Conservation (phyloP, 2,888 invertebrate species). For the Xiphydria camelus region DNA sequence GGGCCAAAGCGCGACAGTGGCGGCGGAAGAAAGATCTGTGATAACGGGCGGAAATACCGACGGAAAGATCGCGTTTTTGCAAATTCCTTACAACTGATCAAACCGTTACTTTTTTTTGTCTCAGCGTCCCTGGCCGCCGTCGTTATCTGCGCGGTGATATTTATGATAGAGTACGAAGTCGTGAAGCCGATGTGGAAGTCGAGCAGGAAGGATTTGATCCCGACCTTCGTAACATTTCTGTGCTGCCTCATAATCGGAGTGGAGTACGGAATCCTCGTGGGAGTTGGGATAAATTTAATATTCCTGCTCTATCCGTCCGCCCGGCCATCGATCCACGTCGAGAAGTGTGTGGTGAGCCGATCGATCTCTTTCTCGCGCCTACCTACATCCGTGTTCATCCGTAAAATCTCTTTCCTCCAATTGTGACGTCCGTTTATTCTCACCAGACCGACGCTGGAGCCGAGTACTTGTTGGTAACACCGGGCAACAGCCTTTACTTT, state of each 20-base stretch:
- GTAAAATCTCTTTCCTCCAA: no score
- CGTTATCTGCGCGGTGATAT: slow-evolving; percentile 92
- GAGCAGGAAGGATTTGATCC: slow-evolving; percentile 76
- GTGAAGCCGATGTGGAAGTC: slow-evolving; percentile 86
- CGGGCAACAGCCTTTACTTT: slow-evolving; percentile 80
- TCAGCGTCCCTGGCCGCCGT: slow-evolving; percentile 85
- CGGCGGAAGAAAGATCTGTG: no score
- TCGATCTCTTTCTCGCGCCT: slow-evolving; percentile 15
- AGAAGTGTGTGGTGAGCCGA: slow-evolving; percentile 67
- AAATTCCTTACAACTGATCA: no score
- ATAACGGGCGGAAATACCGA: no score
- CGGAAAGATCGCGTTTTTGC: no score
- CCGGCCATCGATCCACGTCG: slow-evolving; percentile 74
- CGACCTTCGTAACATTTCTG: slow-evolving; percentile 82
- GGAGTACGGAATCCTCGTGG: slow-evolving; percentile 83
- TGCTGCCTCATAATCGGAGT: slow-evolving; percentile 81
- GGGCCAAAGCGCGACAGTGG: no score
- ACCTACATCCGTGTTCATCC: not conserved
- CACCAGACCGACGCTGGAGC: slow-evolving; percentile 71
- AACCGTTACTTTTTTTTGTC: no score
- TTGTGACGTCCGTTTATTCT: no score
- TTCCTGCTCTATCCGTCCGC: slow-evolving; percentile 81
- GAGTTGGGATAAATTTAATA: slow-evolving; percentile 78
- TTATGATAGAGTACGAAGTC: slow-evolving; percentile 91
- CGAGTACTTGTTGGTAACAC: slow-evolving; percentile 76